Base-by-base conservation (phyloP, 2,113 vertebrate species). In the Montifringilla adamsi region DNA sequence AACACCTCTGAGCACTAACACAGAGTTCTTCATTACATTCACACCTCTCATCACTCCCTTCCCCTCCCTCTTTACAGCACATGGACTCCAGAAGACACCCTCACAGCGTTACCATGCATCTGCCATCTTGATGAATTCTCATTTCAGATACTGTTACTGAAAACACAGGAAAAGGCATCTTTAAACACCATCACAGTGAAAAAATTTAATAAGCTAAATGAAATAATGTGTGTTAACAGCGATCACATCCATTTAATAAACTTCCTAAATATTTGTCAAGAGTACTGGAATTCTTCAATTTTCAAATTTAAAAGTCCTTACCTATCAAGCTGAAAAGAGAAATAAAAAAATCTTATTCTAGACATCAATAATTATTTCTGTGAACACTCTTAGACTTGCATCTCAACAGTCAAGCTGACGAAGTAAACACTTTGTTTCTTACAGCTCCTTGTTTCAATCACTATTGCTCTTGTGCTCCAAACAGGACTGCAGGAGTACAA, bases 1-100 rank as follows among this genome's bases (percentile, higher is more conserved):
- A 73, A 41, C 9, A 50, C 9, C 46, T 69, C 7, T 20, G 19
- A 46, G 35, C 10, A 24, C 11, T 35, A 59, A 35, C 11, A 50
- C 0, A 50, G 31, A 35, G n/a, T 26, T 77, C 53, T 69, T 69
- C 13, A 19, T 28, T 44, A 27, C 4, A 4, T 44, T 93, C 64
- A 77, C 43, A 80, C 11, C 63, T 58, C 49, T 76, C 31, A 44
- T 24, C n/a, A 62, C 30, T 79, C 70, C 39, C 76, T 70, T 85
- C 15, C 37, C 47, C 66, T 82, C 53, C 28, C 50, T 87, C 28
- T 50, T 83, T 67, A n/a, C 0, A 0, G 43, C 33, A 69, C 0
- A 0, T 4, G 27, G 24, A 60, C 35, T 82, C 53, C 58, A 64
- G 58, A 68, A 73, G 56, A 56, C 46, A 35, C 27, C 7, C 37